Percentiles rank a stretch among this genome's conserved stretches.
Evolutionary conservation across 2,888 invertebrate genomes (phyloP).

Genomic region (Mythimna pallens): DNA sequence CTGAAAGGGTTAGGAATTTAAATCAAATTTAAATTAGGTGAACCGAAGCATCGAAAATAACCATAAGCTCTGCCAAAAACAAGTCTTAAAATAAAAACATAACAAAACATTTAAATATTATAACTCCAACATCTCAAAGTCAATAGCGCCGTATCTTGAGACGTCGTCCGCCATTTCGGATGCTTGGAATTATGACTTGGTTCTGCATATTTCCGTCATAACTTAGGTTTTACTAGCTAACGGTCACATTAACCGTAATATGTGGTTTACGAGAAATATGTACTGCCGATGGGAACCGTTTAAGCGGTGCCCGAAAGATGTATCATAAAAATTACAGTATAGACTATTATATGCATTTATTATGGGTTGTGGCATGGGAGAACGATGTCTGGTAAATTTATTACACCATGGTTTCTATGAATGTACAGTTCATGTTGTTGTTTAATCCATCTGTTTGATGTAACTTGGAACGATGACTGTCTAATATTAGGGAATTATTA

Average conservation of each 20-base stretch:
- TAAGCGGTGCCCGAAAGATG: slow-evolving; percentile 70
- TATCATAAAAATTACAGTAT: slow-evolving; percentile 77
- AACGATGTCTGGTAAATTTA: slow-evolving; percentile 18
- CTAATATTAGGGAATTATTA: no score
- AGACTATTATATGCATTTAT: slow-evolving; percentile 47
- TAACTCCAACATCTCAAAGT: slow-evolving; percentile 36
- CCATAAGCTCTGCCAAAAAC: neutral
- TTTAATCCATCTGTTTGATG: slow-evolving; percentile 1
- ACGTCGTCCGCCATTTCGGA: slow-evolving; percentile 56
- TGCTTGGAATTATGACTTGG: slow-evolving; percentile 67
- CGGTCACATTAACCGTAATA: slow-evolving; percentile 79
- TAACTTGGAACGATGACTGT: neutral
- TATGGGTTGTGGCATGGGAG: slow-evolving; percentile 14
- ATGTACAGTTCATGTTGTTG: neutral
- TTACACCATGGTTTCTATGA: slow-evolving; percentile 13
- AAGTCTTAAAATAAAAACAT: neutral
- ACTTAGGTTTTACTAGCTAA: slow-evolving; percentile 77
- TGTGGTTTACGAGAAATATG: slow-evolving; percentile 80
- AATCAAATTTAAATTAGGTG: neutral
- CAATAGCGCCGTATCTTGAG: slow-evolving; percentile 51
- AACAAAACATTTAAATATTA: slow-evolving; percentile 22
- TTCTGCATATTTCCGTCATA: slow-evolving; percentile 78
- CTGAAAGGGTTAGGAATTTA: neutral
- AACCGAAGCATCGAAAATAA: neutral
- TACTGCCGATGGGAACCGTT: slow-evolving; percentile 67